These are phyloP conservation scores for Jacana jacana DNA, from an alignment of 2,113 vertebrate genomes.

Conservation along the genomic window DNA sequence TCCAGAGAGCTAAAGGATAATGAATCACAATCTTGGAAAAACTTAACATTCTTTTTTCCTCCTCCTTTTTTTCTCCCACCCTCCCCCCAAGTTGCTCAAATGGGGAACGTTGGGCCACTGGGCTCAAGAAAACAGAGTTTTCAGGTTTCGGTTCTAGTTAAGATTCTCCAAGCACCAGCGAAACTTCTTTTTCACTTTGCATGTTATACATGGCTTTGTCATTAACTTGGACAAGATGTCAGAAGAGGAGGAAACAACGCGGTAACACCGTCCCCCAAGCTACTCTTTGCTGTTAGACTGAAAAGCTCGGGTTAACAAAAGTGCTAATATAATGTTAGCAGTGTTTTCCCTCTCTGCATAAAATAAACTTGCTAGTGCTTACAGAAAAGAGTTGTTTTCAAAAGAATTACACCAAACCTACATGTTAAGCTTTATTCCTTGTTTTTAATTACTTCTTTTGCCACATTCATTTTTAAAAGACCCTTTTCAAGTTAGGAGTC, in stretches of 20 bases:
- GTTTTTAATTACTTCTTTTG: neutral
- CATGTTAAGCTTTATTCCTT: neutral
- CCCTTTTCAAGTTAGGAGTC: neutral
- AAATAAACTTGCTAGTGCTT: neutral
- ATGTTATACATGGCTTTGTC: neutral
- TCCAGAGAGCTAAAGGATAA: slow-evolving; percentile 14
- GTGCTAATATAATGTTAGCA: neutral
- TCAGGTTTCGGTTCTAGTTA: neutral
- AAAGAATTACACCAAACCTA: neutral
- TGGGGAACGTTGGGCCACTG: neutral
- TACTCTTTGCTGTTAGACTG: neutral
- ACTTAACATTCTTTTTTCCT: neutral
- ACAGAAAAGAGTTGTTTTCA: neutral
- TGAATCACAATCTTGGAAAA: neutral
- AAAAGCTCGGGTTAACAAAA: neutral
- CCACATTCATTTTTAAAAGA: neutral
- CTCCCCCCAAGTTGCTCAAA: neutral
- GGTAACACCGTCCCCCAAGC: neutral
- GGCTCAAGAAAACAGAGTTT: neutral
- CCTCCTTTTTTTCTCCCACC: neutral
- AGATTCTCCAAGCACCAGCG: neutral
- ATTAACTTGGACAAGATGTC: slow-evolving; percentile 13
- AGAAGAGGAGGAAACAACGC: slow-evolving; percentile 9
- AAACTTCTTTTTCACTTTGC: slow-evolving; percentile 17
- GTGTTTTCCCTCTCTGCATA: neutral